These are phyloP conservation scores for Oncorhynchus gorbuscha DNA, from an alignment of 2,113 vertebrate species.

Conservation along the genomic window DNA sequence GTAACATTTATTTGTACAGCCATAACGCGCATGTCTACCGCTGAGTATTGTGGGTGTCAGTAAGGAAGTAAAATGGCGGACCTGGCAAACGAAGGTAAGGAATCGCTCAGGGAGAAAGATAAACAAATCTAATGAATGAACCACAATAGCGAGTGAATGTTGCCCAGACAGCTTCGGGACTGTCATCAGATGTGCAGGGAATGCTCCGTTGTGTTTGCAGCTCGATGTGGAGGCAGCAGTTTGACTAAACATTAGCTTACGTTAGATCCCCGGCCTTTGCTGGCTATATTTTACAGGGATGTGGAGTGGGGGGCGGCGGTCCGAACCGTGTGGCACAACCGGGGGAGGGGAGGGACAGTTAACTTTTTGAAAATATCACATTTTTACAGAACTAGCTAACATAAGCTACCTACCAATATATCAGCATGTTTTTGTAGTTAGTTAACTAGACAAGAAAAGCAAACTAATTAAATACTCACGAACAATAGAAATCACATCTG, in stretches of 20 bases:
- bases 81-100: conserved; percentile 65
- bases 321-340: background rate
- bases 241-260: background rate
- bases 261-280: conserved; percentile 21
- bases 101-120: conserved; percentile 10
- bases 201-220: background rate
- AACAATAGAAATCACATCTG: too few relatives aligned
- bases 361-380: background rate
- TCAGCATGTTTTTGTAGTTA: too few relatives aligned
- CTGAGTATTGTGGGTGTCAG: conserved; percentile 57
- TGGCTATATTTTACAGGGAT: conserved; percentile 5
- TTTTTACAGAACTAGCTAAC: background rate
- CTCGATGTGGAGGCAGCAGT: background rate
- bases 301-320: background rate
- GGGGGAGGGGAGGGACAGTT: background rate
- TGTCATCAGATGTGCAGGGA: background rate
- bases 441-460: too few relatives aligned
- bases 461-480: too few relatives aligned
- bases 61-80: conserved; percentile 66
- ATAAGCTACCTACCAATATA: too few relatives aligned
- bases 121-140: conserved; percentile 30
- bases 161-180: background rate
- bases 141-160: background rate
- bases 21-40: conserved; percentile 31
- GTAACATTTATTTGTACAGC: background rate